Evolutionary conservation across 2,113 vertebrate genomes (phyloP).

Genomic region (Hypocryptadius cinnamomeus): DNA sequence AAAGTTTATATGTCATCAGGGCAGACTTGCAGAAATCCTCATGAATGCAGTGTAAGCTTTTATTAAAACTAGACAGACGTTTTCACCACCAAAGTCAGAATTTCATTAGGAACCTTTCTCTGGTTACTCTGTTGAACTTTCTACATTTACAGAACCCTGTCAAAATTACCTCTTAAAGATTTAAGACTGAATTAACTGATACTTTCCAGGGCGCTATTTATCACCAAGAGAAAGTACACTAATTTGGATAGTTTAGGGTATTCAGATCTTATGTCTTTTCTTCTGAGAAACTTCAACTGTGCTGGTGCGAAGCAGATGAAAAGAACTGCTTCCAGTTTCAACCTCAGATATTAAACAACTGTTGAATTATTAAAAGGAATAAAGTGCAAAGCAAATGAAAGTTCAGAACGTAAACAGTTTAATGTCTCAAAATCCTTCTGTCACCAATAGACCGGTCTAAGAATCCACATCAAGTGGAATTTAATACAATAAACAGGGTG

Average conservation of each 20-base stretch:
- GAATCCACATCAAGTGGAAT: neutral
- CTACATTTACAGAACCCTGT: constrained; percentile 21
- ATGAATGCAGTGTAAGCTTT: neutral
- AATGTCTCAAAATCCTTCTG: neutral
- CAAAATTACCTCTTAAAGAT: constrained; percentile 24
- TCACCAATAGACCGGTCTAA: neutral
- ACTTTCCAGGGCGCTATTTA: neutral
- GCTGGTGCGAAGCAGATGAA: constrained; percentile 15
- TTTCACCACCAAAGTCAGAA: constrained; percentile 27
- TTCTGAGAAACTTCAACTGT: neutral
- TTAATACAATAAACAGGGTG: neutral
- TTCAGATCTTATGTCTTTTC: neutral
- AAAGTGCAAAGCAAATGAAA: neutral
- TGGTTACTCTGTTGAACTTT: constrained; percentile 30
- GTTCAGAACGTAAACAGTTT: constrained; percentile 9
- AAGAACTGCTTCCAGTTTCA: neutral
- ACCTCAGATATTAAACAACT: neutral
- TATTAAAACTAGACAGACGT: constrained; percentile 6
- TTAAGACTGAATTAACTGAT: neutral
- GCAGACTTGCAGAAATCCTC: constrained; percentile 29
- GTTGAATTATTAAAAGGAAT: neutral
- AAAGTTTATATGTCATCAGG: constrained; percentile 36
- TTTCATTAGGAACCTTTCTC: constrained; percentile 43
- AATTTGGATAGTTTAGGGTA: neutral
- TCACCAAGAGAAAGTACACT: neutral